A percentile compares a stretch with the other conserved stretches of the same genome.
Evolutionary conservation across 2,888 invertebrate genomes (phyloP).

Genomic region (Drosophila yooni): DNA sequence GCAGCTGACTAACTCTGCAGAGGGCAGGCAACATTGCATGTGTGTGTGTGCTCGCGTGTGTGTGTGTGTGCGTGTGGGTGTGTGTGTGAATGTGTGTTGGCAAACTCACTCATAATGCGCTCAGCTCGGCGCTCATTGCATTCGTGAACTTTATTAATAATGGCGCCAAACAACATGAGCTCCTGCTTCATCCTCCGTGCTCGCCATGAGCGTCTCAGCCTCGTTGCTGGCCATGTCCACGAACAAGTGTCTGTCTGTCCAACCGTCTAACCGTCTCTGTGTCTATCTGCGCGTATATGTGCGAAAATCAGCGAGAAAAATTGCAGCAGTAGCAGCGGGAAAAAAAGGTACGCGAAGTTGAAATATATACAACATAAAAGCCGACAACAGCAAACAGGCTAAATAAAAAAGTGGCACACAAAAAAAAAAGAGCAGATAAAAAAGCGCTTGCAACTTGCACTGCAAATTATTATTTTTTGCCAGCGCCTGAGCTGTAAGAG

Average conservation of each 20-base stretch:
- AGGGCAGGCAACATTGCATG: slow-evolving; percentile 20
- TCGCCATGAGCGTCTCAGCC: slow-evolving; percentile 20
- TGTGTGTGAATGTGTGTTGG: slow-evolving; percentile 34
- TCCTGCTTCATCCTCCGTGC: slow-evolving; percentile 17
- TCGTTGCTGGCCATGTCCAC: slow-evolving; percentile 34
- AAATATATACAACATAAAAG: slow-evolving; percentile 55
- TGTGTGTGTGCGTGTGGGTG: slow-evolving; percentile 11
- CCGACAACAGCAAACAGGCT: slow-evolving; percentile 28
- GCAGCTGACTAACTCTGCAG: slow-evolving; percentile 44
- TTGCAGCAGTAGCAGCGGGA: slow-evolving; percentile 48
- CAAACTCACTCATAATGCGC: slow-evolving; percentile 79
- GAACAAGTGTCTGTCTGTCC: slow-evolving; percentile 32
- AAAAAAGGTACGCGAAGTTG: slow-evolving; percentile 65
- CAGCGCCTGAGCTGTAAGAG: slow-evolving; percentile 25
- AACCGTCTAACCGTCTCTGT: slow-evolving; percentile 24
- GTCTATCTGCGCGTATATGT: slow-evolving; percentile 51
- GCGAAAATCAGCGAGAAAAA: slow-evolving; percentile 72
- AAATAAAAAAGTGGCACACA: slow-evolving; percentile 56
- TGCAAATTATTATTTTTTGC: slow-evolving; percentile 78
- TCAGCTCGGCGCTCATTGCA: slow-evolving; percentile 76
- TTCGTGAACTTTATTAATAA: slow-evolving; percentile 83
- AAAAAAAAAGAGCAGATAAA: slow-evolving; percentile 41
- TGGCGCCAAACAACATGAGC: slow-evolving; percentile 77
- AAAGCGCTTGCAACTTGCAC: slow-evolving; percentile 64
- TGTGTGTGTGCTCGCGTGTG: slow-evolving; percentile 20